Base-by-base conservation (phyloP, 2,797 vertebrate species). In the Ptychobarbus kaznakovi region DNA sequence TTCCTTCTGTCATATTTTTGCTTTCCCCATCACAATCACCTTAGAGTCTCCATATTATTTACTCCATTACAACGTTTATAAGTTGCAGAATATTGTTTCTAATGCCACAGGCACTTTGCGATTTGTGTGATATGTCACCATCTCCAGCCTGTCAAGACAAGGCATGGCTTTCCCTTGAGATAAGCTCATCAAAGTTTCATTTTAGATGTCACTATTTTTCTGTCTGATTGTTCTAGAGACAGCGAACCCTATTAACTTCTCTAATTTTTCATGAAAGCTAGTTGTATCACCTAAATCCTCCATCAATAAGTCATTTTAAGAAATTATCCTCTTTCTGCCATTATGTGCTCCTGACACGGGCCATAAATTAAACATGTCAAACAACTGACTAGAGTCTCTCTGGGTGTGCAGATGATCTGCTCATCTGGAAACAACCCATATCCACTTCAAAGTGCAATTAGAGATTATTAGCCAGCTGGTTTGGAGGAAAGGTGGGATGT, bases 361-460 rank as follows among this genome's bases (percentile, higher is more conserved):
- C 28, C 74, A 89, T 92, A 90, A 92, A 93, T 87, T 78, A 85
- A 81, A 77, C 68, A 83, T 79, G 68, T 58, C 86, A 72, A 15
- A 73, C 42, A 11, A 84, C 70, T 86, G 32, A 46, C 56, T 56
- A 32, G 9, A 65, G 51, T 81, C 56, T 84, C 83, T 49, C 46
- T 82, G 66, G 70, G 79, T 89, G 82, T 81, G 69, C 81, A 86
- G 82, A 91, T 88, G 84, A 65, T 86, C 86, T 74, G 73, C 87
- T 82, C 44, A 86, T 86, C 88, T 89, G 90, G 91, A 93, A 90
- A 91, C 92, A 92, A 92, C 92, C 92, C 91, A 92, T 91, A 93
- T 93, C 80, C 88, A 92, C 93, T 94, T 95, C 93, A 94, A 94
- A 94, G 94, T 87, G 86, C 84, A 91, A 91, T 90, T 86, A 91